Evolutionary conservation across 2,888 invertebrate species (phyloP), one percentile per base, ranked within the genome.

Genomic region (Neoaliturus tenellus): DNA sequence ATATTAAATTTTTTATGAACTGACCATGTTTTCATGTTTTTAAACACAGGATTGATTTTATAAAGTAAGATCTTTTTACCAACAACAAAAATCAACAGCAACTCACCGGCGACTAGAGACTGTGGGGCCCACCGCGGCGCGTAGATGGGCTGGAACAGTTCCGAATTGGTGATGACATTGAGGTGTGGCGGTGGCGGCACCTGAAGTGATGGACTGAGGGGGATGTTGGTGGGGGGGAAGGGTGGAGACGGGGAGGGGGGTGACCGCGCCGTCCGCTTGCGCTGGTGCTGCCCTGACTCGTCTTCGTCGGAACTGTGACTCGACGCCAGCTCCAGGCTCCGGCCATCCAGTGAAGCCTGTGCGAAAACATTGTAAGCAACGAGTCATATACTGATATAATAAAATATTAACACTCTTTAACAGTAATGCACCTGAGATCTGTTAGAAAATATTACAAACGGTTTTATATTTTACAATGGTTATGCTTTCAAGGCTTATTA

Each of bases 271-370:
- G 80, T 83, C 6, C 71, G 82, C 23, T 69, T 84, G 25, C 85
- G 81, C 25, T 85, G 85, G 41, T 85, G 84, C 33, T 85, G 81
- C 23, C 82, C 83, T 17, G 85, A 83, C 86, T 93, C 93, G 81
- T 94, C 94, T 87, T 98, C 98, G 89, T 98, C 98, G 73, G 98
- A 98, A 12, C 98, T 98, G 91, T 98, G 98, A 89, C 98, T 98
- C 75, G 98, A 98, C 17, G 98, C 98, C 78, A 98, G 93, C 88
- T 98, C 98, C 85, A 98, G 92, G 88, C 96, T 96, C 51, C 96
- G 93, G 1, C 96, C 96, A 88, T 84, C 84, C 94, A 88, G 94
- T 94, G 10, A 94, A 91, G 4, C 90, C 91, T 80, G 90, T n/a
- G 51, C n/a, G n/a, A n/a, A 39, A 39, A 39, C 39, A 39, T 8